Evolutionary conservation across 1,140 invertebrate species (phyloP).

Genomic region (Pogonomyrmex californicus): DNA sequence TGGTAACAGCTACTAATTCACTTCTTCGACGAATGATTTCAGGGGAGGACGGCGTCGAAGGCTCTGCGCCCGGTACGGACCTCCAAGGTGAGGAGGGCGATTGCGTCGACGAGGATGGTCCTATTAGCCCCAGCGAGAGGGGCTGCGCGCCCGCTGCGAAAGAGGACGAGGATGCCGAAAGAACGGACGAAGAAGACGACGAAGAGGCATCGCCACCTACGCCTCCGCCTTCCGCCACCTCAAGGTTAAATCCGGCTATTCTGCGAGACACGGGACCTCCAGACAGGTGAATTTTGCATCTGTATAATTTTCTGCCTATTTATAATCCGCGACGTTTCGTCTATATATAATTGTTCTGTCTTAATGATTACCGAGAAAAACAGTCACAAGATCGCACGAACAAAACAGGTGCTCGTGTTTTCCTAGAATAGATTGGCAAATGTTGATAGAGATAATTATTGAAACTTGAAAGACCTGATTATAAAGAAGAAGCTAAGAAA

Average conservation of each 20-base stretch:
- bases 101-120: constrained; percentile 87
- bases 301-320: background rate
- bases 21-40: constrained; percentile 76
- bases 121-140: constrained; percentile 87
- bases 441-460: background rate
- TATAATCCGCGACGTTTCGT: background rate
- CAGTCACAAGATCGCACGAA: background rate
- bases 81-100: constrained; percentile 87
- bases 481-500: background rate
- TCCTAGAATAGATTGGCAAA: no score
- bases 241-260: constrained; percentile 83
- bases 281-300: constrained; percentile 81
- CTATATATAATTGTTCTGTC: background rate
- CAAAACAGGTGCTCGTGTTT: background rate
- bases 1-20: constrained; percentile 11
- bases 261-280: constrained; percentile 84
- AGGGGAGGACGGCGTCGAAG: constrained; percentile 89
- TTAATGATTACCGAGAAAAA: background rate
- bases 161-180: constrained; percentile 85
- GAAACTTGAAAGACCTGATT: constrained; percentile 21
- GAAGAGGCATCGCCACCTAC: constrained; percentile 81
- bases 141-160: constrained; percentile 82
- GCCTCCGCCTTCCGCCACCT: constrained; percentile 80
- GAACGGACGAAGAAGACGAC: constrained; percentile 84
- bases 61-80: constrained; percentile 86